phyloP scores from a whole-genome alignment of 1,140 invertebrate species.

The Drosophila grimshawi region DNA sequence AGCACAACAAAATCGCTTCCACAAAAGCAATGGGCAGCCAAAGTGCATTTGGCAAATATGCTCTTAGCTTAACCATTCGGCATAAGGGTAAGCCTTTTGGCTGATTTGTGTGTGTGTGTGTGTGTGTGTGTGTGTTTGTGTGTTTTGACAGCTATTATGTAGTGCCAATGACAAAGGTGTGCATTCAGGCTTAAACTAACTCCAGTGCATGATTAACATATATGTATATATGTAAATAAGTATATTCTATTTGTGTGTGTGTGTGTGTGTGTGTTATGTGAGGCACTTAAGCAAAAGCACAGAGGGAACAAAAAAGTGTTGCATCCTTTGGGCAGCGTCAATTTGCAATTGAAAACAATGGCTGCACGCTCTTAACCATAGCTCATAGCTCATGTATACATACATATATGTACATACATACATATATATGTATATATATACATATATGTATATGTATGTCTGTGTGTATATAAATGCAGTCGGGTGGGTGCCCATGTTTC shows the following conservation, averaged over 20 bases:
- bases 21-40: conserved; percentile 36
- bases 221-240: too few relatives aligned
- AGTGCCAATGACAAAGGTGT: conserved; percentile 52
- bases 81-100: conserved; percentile 42
- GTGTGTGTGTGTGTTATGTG: conserved; percentile 1
- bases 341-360: conserved; percentile 57
- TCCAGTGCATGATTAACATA: background rate
- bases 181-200: background rate
- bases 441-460: background rate
- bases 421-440: background rate
- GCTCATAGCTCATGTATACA: conserved; percentile 33
- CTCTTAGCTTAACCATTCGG: conserved; percentile 41
- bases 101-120: conserved; percentile 41
- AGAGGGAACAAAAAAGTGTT: conserved; percentile 28
- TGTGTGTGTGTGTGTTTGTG: conserved; percentile 21
- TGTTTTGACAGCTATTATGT: conserved; percentile 54
- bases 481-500: conserved; percentile 15
- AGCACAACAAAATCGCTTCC: conserved; percentile 39
- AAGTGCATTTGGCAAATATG: conserved; percentile 54
- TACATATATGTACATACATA: conserved; percentile 1
- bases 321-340: conserved; percentile 40
- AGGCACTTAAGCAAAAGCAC: background rate
- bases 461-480: background rate
- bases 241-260: background rate
- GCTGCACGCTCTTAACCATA: conserved; percentile 15